Evolutionary conservation across 2,797 vertebrate genomes (phyloP).

Genomic region (Austrolebias charrua): DNA sequence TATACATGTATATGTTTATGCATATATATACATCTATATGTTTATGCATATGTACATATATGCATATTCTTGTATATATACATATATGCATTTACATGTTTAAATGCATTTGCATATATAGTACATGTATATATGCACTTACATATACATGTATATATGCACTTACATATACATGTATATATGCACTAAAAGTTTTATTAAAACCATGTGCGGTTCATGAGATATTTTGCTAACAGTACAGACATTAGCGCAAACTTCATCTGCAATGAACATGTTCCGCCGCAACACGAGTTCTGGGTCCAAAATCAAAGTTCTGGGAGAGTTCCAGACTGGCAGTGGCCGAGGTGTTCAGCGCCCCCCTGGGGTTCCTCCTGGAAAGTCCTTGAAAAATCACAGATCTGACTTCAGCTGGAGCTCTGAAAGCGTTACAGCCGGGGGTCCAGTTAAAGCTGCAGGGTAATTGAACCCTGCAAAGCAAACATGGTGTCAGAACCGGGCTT

Average conservation of each 20-base stretch:
- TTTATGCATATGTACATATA: too few species aligned
- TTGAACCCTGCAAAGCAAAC: conserved; percentile 76
- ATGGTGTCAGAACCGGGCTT: conserved; percentile 64
- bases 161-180: too few species aligned
- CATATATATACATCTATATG: too few species aligned
- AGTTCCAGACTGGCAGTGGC: conserved; percentile 55
- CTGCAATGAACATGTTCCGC: conserved; percentile 15
- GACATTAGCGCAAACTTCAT: too few species aligned
- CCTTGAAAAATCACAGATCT: conserved; percentile 69
- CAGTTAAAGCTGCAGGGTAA: conserved; percentile 79
- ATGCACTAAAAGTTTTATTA: conserved; percentile 11
- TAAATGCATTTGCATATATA: too few species aligned
- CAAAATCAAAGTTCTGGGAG: conserved; percentile 25
- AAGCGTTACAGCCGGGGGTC: conserved; percentile 61
- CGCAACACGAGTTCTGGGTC: conserved; percentile 40
- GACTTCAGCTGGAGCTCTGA: conserved; percentile 67
- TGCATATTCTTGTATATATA: too few species aligned
- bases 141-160: too few species aligned
- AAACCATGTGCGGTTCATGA: too few species aligned
- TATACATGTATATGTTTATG: too few species aligned
- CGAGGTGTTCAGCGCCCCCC: conserved; percentile 68
- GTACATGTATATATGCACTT: too few species aligned
- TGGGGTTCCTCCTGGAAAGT: conserved; percentile 65
- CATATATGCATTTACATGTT: too few species aligned
- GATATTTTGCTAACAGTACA: too few species aligned